Conservation (phyloP, 1,140 invertebrate species). For the Anoplophora glabripennis region DNA sequence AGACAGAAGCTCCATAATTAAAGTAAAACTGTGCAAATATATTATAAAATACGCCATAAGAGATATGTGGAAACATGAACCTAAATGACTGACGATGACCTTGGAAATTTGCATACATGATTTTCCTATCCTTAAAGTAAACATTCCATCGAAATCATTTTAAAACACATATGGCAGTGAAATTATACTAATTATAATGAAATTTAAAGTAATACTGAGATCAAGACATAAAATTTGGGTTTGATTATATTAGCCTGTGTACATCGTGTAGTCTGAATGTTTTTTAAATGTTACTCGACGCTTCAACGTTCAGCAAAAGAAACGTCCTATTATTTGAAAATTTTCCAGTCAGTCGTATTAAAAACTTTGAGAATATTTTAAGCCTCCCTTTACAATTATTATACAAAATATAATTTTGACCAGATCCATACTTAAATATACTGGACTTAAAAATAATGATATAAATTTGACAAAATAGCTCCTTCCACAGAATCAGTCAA, state of each 20-base stretch:
- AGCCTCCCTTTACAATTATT: conserved; percentile 17
- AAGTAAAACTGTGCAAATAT: no score
- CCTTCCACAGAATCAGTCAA: no score
- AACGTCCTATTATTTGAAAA: conserved; percentile 14
- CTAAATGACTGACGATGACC: no score
- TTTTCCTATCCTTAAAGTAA: background rate
- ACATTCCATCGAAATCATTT: conserved; percentile 5
- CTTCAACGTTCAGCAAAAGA: conserved; percentile 12
- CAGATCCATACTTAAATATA: conserved; percentile 22
- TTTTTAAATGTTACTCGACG: background rate
- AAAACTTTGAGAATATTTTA: conserved; percentile 22
- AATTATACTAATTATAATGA: conserved; percentile 36
- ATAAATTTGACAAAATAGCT: no score
- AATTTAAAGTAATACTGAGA: conserved; percentile 45
- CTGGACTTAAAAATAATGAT: conserved; percentile 2
- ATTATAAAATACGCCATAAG: no score
- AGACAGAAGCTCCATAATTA: no score
- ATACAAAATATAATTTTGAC: conserved; percentile 13
- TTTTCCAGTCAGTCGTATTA: conserved; percentile 15
- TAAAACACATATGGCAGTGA: conserved; percentile 39
- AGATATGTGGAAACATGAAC: no score
- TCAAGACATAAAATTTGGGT: conserved; percentile 33
- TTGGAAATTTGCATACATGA: no score
- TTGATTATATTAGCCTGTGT: background rate
- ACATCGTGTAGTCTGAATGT: no score